A percentile compares a stretch with the other conserved stretches of the same genome.
These are phyloP conservation scores for Meiosimyza decipiens DNA, from an alignment of 2,888 invertebrate species.

Conservation along the genomic window DNA sequence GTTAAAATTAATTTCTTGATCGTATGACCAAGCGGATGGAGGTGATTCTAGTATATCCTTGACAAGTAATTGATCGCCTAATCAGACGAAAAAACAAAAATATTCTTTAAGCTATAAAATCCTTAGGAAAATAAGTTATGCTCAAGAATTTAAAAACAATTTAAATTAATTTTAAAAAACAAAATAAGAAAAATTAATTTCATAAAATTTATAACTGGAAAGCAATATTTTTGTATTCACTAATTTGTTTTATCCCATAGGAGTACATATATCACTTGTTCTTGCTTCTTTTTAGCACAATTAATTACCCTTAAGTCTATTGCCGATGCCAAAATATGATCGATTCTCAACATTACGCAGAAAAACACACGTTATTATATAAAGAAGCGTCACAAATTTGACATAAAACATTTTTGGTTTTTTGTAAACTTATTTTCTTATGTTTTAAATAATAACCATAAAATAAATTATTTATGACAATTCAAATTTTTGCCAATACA, in stretches of 20 bases:
- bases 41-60: slow-evolving; percentile 57
- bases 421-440: background rate
- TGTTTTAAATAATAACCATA: background rate
- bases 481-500: background rate
- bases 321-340: slow-evolving; percentile 47
- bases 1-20: slow-evolving; percentile 55
- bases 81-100: slow-evolving; percentile 46
- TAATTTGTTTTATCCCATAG: no score
- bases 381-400: slow-evolving; percentile 37
- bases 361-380: slow-evolving; percentile 30
- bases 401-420: slow-evolving; percentile 25
- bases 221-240: no score
- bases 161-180: no score
- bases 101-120: slow-evolving; percentile 33
- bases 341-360: slow-evolving; percentile 41
- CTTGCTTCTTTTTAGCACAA: no score
- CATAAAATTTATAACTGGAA: no score
- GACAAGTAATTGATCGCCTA: slow-evolving; percentile 58
- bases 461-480: no score
- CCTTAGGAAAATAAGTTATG: no score
- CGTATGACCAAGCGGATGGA: slow-evolving; percentile 46
- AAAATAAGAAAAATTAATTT: no score
- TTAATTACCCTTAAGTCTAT: slow-evolving; percentile 37
- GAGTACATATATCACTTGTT: no score
- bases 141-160: no score